Conservation (phyloP, 2,888 invertebrate genomes). For the Allolobophora icterica region DNA sequence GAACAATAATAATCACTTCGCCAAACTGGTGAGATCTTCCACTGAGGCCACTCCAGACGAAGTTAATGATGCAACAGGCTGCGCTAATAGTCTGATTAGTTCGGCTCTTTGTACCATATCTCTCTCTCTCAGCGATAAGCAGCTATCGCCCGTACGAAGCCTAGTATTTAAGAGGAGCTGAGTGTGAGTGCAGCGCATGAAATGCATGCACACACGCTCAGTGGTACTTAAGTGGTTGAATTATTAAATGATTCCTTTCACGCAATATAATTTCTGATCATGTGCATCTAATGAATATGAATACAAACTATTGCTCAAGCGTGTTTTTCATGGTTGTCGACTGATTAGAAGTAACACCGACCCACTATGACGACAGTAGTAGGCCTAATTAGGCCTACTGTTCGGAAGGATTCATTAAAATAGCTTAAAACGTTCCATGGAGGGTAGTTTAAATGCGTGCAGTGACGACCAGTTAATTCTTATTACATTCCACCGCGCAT, state of each 20-base stretch:
- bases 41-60: conserved; percentile 17
- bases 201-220: not conserved
- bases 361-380: not conserved
- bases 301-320: not conserved
- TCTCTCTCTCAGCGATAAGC: not conserved
- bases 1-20: conserved; percentile 17
- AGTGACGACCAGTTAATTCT: not conserved
- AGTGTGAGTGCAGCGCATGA: not conserved
- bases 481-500: not conserved
- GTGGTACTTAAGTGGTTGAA: conserved; percentile 1
- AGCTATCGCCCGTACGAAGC: not conserved
- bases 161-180: not conserved
- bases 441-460: not conserved
- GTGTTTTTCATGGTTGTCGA: not conserved
- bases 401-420: not conserved
- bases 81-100: not conserved
- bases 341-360: not conserved
- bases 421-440: not conserved
- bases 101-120: not conserved
- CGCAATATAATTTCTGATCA: not conserved
- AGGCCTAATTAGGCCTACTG: not conserved
- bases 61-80: conserved; percentile 11
- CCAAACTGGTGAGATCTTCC: conserved; percentile 6
- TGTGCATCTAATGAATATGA: not conserved
- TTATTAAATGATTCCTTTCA: not conserved